These are phyloP conservation scores for Drosophila mayri DNA, from an alignment of 1,140 invertebrate species.

Conservation along the genomic window DNA sequence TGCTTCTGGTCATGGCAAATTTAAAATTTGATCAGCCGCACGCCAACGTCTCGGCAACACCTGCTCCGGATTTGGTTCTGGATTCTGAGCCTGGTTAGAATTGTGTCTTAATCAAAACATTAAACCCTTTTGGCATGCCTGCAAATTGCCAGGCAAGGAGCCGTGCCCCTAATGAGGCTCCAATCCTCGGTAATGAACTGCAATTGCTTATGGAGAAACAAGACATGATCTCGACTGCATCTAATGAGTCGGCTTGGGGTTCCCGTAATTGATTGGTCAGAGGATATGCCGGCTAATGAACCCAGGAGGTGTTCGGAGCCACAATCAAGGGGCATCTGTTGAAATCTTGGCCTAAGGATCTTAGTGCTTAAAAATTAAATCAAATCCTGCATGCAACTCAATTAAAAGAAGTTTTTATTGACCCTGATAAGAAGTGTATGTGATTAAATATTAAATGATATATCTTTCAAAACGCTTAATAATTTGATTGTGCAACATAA, in stretches of 20 bases:
- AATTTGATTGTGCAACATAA: not conserved
- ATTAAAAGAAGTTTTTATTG: not conserved
- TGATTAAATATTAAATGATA: not conserved
- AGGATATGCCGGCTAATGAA: slow-evolving; percentile 34
- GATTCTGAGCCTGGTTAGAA: slow-evolving; percentile 40
- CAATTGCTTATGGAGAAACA: slow-evolving; percentile 59
- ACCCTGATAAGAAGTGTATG: not conserved
- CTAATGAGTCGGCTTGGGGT: slow-evolving; percentile 49
- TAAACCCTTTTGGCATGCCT: slow-evolving; percentile 74
- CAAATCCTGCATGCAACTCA: slow-evolving; percentile 5
- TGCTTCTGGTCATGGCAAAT: slow-evolving; percentile 69
- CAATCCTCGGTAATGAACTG: slow-evolving; percentile 46
- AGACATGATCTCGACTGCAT: slow-evolving; percentile 40
- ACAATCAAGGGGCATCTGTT: not conserved
- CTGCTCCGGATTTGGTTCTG: slow-evolving; percentile 25
- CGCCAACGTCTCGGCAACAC: slow-evolving; percentile 50
- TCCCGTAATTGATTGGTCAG: slow-evolving; percentile 52
- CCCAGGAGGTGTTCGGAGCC: slow-evolving; percentile 16
- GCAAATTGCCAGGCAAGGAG: slow-evolving; percentile 42
- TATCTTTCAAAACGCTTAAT: not conserved
- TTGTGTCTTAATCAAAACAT: slow-evolving; percentile 74
- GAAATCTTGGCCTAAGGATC: not conserved
- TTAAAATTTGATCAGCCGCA: slow-evolving; percentile 57
- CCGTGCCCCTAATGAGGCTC: slow-evolving; percentile 43
- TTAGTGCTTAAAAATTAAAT: slow-evolving; percentile 1